These are phyloP conservation scores for Orestias chungarensis DNA, from an alignment of 2,797 vertebrate genomes.

Conservation along the genomic window DNA sequence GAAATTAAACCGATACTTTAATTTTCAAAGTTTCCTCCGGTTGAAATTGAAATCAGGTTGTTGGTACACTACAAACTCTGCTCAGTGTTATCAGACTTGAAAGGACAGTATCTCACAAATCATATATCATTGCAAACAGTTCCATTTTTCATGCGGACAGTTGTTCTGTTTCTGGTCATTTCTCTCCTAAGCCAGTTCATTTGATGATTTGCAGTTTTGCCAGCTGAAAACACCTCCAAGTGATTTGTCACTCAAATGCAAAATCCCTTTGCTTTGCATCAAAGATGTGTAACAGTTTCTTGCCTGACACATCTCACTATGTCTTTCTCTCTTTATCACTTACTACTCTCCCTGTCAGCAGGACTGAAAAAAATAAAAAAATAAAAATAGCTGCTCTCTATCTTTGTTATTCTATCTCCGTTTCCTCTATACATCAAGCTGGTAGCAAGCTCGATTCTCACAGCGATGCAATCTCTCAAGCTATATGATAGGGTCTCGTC, in stretches of 20 bases:
- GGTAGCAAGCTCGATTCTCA: constrained; percentile 18
- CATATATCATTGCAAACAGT: not conserved
- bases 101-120: not conserved
- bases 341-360: constrained; percentile 25
- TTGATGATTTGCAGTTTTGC: constrained; percentile 15
- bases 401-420: constrained; percentile 13
- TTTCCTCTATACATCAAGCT: constrained; percentile 18
- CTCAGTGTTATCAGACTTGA: not conserved
- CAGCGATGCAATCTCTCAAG: constrained; percentile 5
- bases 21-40: not conserved
- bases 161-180: constrained; percentile 11
- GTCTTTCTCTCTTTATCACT: constrained; percentile 22
- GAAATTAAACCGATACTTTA: no score
- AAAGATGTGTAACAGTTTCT: constrained; percentile 23
- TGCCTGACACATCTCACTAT: constrained; percentile 45
- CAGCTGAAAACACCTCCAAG: constrained; percentile 25
- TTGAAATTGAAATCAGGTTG: no score
- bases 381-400: constrained; percentile 19
- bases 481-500: constrained; percentile 9
- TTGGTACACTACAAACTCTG: not conserved
- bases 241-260: constrained; percentile 46
- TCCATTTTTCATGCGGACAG: constrained; percentile 4
- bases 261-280: constrained; percentile 22
- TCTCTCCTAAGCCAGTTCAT: constrained; percentile 11
- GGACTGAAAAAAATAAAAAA: no score